A percentile compares a stretch with the other conserved stretches of the same genome.
phyloP scores from a whole-genome alignment of 2,113 vertebrate species.

The Psittacara wagleri region DNA sequence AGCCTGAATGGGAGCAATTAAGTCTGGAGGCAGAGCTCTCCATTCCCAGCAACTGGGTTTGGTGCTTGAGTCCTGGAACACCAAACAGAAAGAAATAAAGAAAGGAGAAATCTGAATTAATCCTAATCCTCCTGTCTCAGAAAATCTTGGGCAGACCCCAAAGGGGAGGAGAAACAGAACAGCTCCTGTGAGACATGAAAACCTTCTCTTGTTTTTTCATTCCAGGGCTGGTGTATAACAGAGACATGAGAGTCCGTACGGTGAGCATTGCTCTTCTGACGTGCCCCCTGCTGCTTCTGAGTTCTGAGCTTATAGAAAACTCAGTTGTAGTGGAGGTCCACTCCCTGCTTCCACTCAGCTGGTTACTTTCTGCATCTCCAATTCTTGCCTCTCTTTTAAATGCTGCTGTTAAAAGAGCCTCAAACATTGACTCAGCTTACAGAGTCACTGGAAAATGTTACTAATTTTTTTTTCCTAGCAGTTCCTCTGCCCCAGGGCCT shows the following conservation, averaged over 20 bases:
- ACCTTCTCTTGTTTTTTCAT: neutral
- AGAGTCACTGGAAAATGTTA: conserved; percentile 51
- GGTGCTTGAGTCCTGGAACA: neutral
- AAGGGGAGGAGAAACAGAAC: neutral
- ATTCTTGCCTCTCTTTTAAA: conserved; percentile 7
- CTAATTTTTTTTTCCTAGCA: neutral
- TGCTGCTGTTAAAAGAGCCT: conserved; percentile 24
- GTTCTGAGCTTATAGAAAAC: neutral
- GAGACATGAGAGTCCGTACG: conserved; percentile 54
- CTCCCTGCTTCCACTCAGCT: neutral
- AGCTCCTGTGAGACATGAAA: neutral
- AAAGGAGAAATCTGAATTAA: neutral
- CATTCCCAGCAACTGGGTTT: neutral
- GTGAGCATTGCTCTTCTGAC: conserved; percentile 33
- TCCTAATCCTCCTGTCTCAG: neutral
- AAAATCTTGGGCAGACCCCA: neutral
- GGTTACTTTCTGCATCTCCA: neutral
- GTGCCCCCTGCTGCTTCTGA: neutral
- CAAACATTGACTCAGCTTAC: neutral
- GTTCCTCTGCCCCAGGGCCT: conserved; percentile 17
- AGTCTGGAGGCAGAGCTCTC: neutral
- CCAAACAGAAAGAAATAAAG: neutral
- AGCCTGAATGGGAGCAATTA: neutral
- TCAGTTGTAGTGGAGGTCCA: neutral
- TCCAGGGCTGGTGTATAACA: conserved; percentile 73